Base-by-base conservation (phyloP, 2,888 invertebrate genomes). In the Pterobdella sp. region DNA sequence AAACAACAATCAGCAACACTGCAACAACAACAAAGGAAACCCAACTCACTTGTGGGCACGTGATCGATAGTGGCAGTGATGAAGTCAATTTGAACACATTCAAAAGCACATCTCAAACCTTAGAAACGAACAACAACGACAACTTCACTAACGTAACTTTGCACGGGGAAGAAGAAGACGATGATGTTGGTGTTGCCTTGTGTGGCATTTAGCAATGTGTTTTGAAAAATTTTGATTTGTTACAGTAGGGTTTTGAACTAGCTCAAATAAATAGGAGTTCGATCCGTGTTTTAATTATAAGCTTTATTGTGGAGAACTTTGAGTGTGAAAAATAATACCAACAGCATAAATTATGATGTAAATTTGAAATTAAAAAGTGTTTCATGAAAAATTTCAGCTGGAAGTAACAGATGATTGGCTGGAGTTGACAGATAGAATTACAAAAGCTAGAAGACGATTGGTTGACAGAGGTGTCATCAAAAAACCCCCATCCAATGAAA, bases 1-100 rank as follows among this genome's bases (percentile, higher is more conserved):
- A 56, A 22, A 26, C 60, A 22, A 56, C 60, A 4, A 56, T 3
- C 32, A 10, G 10, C 22, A 90, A 93, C 52, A 88, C 94, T 0
- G 93, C 92, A 83, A 93, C 92, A 78, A 93, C 93, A 85, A 92
- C 93, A 82, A 94, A 93, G 85, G 88, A 88, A 78, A 91, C 91
- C 80, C 90, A 95, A 81, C 86, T 93, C 78, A 92, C 92, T 80
- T 93, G 93, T 84, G 93, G 91, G 77, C 94, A 94, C 22, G 93
- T 93, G 76, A 88, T 92, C 77, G 92, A 93, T 81, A 93, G 92
- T 78, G 86, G 94, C 78, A 91, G 94, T 90, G 91, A 95, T 77
- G 93, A 94, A 80, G 93, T 94, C 14, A 90, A 93, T 74, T 90
- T 90, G 72, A 92, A 56, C 42, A 69, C 18, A 14, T 18, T 26